Conservation (phyloP, 2,888 invertebrate genomes). For the Falcaria lacertinaria region DNA sequence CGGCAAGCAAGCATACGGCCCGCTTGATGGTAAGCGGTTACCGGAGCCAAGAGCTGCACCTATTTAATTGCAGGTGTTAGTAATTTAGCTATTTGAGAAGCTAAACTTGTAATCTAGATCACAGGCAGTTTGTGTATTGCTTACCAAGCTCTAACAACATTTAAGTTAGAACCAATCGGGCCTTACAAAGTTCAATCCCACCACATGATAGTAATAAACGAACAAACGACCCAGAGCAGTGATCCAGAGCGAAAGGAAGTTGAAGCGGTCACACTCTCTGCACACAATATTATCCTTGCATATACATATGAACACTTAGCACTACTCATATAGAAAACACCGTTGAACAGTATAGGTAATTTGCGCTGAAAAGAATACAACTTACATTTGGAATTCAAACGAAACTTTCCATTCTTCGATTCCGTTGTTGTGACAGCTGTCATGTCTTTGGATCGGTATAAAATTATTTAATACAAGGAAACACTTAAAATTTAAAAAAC, state of each 20-base stretch:
- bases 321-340: no score
- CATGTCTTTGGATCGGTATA: no score
- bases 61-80: neutral
- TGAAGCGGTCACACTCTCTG: constrained; percentile 43
- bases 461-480: no score
- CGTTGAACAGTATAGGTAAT: no score
- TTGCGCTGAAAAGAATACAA: no score
- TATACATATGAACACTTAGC: neutral
- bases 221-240: constrained; percentile 47
- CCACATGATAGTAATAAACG: constrained; percentile 16
- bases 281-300: constrained; percentile 24
- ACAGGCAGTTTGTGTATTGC: neutral
- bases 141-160: constrained; percentile 2
- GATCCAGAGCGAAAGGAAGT: constrained; percentile 45
- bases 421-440: no score
- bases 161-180: constrained; percentile 33
- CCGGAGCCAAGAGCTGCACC: neutral
- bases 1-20: no score
- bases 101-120: neutral
- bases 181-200: constrained; percentile 35
- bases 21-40: no score
- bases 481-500: no score
- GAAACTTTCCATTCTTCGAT: no score
- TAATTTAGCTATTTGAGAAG: neutral
- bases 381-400: no score